Base-by-base conservation (phyloP, 1,140 invertebrate species). In the Drosophila elegans region DNA sequence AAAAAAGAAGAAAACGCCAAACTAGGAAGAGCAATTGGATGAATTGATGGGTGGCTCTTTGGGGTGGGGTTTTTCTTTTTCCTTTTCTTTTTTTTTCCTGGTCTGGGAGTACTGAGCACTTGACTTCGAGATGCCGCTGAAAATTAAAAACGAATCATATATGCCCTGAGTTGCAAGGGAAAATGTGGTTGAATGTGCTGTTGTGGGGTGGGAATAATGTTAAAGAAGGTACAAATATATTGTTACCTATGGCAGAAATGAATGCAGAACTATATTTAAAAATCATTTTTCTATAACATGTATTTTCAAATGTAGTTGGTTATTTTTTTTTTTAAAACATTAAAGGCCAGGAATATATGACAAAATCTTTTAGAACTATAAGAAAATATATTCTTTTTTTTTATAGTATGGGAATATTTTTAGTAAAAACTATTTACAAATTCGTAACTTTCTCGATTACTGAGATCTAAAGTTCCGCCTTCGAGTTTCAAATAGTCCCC, bases 11-110 rank as follows among this genome's bases (percentile, higher is more conserved):
- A 54, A 71, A 75, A 80, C 44, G 46, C 62, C 73, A 85, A 77
- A 75, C 68, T 71, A 71, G 80, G 71, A 77, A 71, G 55, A 78
- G 56, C 74, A 78, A 77, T 77, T 77, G 66, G 55, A 71, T 42
- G 74, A 78, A 77, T 77, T 77, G 66, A 75, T 60, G 63, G 61
- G 67, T 57, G 68, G 51, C 42, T 32, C n/a, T 29, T 27, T 12
- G 59, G 38, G 13, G 38, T 59, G 16, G 38, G 36, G 38, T 25
- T 9, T 25, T 52, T 51, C 10, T 21, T 21, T 3, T 21, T 21
- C n/a, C 7, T 25, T 52, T 36, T 16, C 12, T n/a, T 3, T 10
- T 21, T 21, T 21, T 25, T 25, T 16, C 52, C 12, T 6, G 27
- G 6, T 49, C n/a, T 36, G 25, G 34, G 46, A 39, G 44, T 45